Evolutionary conservation across 2,888 invertebrate species (phyloP), one percentile per base, ranked within the genome.

Genomic region (Pseudoips prasinana): DNA sequence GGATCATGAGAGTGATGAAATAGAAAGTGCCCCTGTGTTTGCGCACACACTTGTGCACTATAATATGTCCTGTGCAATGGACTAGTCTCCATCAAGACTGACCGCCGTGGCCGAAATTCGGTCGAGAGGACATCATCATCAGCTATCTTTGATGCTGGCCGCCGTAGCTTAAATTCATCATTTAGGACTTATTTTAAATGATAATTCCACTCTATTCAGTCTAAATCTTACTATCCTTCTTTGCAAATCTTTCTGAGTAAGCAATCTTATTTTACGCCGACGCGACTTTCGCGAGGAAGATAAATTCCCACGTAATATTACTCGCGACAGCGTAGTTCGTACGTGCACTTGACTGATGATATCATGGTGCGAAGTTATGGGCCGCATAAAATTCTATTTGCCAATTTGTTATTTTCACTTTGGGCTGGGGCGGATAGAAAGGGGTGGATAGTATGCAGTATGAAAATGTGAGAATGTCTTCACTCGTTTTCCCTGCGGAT

Each of bases 401-500:
- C 64, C 64, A 36, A 71, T 73, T 70, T 69, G 57, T 64, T 70
- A 73, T 81, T 77, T 81, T 79, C 81, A 81, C 80, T 81, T 78
- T 72, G 64, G 61, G 52, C 51, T 47, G 61, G 60, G 68, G 68
- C 66, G 66, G 63, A 50, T 55, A 45, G 58, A 62, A 58, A 63
- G 59, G 57, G 58, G 38, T 40, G 50, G 55, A 57, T 39, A 5
- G 46, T 42, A 33, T 63, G 58, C 49, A 58, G 71, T 75, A 78
- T 81, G 79, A 82, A 83, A 81, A 83, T 81, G 79, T 81, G 80
- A 80, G 81, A 71, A 74, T 68, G 69, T 75, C 73, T 65, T 69
- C 58, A 62, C 62, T 56, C 43, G 42, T 58, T 43, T 36, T 14
- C 14, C 14, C 14, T 14, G 14, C 5, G 14, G 14, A 14, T 14